Conservation (phyloP, 2,113 vertebrate species). For the Atherinomorus stipes region DNA sequence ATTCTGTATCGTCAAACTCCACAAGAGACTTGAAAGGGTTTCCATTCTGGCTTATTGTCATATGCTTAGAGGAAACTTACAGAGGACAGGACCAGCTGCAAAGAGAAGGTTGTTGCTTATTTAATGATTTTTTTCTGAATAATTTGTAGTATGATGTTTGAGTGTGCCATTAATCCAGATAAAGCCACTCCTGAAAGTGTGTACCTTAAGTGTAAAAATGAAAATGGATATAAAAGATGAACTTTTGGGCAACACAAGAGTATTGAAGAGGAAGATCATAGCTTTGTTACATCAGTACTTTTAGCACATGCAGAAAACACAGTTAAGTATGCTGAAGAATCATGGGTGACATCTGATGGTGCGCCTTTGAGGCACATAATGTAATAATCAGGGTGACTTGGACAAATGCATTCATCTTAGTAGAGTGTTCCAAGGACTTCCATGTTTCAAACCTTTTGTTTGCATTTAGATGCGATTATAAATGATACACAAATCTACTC, state of each 20-base stretch:
- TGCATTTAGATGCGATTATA: not conserved
- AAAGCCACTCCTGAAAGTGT: not conserved
- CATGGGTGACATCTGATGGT: not conserved
- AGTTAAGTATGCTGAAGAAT: not conserved
- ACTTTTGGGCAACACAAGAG: not conserved
- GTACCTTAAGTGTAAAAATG: not conserved
- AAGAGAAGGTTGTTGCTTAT: not conserved
- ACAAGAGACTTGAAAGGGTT: too few relatives aligned
- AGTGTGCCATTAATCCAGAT: not conserved
- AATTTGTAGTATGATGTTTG: not conserved
- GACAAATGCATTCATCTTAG: not conserved
- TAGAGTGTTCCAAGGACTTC: not conserved
- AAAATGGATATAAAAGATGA: not conserved
- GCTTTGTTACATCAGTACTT: not conserved
- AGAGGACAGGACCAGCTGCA: constrained; percentile 1
- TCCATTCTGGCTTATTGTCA: too few relatives aligned
- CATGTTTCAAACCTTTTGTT: too few relatives aligned
- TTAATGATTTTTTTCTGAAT: not conserved
- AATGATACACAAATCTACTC: not conserved
- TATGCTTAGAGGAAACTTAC: too few relatives aligned
- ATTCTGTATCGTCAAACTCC: too few relatives aligned
- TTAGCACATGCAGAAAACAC: too few relatives aligned
- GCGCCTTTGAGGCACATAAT: not conserved
- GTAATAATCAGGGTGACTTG: not conserved
- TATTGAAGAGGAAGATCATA: not conserved